Conservation (phyloP, 2,888 invertebrate genomes). For the Vandiemenella viatica region DNA sequence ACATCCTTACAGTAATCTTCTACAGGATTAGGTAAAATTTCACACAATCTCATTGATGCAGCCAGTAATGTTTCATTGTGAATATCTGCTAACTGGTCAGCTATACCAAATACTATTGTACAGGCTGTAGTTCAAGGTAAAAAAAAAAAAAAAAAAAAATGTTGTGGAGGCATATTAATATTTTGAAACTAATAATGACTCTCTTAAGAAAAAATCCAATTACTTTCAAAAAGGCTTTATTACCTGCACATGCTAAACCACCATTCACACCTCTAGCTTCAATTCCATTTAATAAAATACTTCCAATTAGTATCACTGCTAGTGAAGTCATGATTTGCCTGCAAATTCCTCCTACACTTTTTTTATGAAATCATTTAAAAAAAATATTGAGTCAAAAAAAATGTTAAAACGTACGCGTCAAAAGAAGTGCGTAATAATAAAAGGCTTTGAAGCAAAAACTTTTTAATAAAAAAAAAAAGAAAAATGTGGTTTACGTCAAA, state of each 20-base stretch:
- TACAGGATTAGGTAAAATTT: constrained; percentile 18
- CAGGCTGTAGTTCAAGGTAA: constrained; percentile 23
- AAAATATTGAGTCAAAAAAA: too few relatives aligned
- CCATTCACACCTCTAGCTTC: constrained; percentile 21
- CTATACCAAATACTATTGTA: constrained; percentile 21
- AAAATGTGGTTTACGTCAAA: too few relatives aligned
- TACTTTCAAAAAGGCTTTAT: constrained; percentile 2
- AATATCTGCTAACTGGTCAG: constrained; percentile 22
- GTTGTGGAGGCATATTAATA: not conserved
- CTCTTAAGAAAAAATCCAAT: not conserved
- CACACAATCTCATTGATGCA: constrained; percentile 21
- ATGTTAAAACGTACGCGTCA: too few relatives aligned
- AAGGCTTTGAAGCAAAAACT: too few relatives aligned
- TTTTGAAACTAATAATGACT: not conserved
- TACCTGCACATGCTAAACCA: constrained; percentile 23
- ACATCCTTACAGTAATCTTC: constrained; percentile 19
- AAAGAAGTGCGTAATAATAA: too few relatives aligned
- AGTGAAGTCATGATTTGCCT: too few relatives aligned
- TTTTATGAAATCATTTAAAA: too few relatives aligned
- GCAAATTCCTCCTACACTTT: too few relatives aligned
- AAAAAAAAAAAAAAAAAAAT: not conserved
- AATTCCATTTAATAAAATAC: not conserved
- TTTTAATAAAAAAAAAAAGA: too few relatives aligned
- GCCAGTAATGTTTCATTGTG: constrained; percentile 21
- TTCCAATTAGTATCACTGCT: too few relatives aligned